phyloP scores from a whole-genome alignment of 2,797 vertebrate genomes.

The Strix occidentalis region DNA sequence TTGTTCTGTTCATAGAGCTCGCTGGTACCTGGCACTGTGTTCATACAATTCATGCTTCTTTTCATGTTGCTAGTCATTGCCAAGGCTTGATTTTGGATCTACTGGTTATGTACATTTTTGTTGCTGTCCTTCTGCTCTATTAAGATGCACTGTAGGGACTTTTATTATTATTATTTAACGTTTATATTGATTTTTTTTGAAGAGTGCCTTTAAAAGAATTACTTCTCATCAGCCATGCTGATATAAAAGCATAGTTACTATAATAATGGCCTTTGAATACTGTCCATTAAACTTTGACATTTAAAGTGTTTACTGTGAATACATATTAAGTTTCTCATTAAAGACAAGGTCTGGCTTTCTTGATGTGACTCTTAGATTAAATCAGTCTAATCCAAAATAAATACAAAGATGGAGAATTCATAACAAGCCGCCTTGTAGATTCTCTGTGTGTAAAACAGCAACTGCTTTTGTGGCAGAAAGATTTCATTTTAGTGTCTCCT shows the following conservation, averaged over 20 bases:
- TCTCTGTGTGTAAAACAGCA: conserved; percentile 30
- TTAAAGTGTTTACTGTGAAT: conserved; percentile 64
- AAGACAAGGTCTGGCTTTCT: conserved; percentile 48
- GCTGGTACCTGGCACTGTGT: background rate
- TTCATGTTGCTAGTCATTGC: background rate
- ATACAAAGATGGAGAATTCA: conserved; percentile 57
- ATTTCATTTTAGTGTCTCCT: conserved; percentile 48
- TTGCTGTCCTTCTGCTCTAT: background rate
- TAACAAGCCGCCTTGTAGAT: conserved; percentile 22
- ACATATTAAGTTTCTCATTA: conserved; percentile 71
- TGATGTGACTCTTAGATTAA: conserved; percentile 67
- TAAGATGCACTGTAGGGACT: background rate
- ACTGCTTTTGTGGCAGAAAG: conserved; percentile 46
- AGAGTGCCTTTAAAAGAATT: conserved; percentile 50
- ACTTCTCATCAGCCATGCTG: background rate
- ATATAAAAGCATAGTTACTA: conserved; percentile 43
- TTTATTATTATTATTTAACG: background rate
- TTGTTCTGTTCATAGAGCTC: background rate
- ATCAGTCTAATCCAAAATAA: conserved; percentile 71
- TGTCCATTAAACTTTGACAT: conserved; percentile 63
- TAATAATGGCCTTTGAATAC: conserved; percentile 48
- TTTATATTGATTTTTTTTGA: conserved; percentile 25
- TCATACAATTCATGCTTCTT: accelerated
- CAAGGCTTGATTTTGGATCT: background rate
- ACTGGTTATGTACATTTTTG: background rate